Percentiles rank a stretch among this genome's conserved stretches.
These are phyloP conservation scores for Bemisia tabaci DNA, from an alignment of 1,140 invertebrate genomes.

Conservation along the genomic window DNA sequence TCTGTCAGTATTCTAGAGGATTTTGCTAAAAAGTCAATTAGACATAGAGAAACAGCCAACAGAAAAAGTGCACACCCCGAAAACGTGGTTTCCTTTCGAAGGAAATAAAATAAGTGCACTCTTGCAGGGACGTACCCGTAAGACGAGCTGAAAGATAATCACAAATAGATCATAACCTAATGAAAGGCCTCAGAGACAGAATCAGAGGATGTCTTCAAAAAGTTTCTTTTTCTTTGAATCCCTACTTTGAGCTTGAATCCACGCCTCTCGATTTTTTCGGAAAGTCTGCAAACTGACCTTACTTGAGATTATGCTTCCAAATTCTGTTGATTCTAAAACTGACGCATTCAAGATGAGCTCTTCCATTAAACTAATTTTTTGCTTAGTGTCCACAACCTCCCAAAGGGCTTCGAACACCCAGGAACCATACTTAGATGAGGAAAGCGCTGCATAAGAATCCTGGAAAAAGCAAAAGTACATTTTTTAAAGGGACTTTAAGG, in stretches of 20 bases:
- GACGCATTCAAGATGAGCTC: background rate
- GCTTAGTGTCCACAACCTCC: background rate
- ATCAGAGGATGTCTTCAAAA: background rate
- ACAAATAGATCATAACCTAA: no score
- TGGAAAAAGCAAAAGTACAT: no score
- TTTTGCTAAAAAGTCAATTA: no score
- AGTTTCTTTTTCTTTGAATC: background rate
- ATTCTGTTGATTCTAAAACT: background rate
- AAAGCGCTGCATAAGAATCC: background rate
- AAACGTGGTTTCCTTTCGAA: no score
- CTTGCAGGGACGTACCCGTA: no score
- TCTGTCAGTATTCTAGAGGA: no score
- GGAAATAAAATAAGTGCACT: no score
- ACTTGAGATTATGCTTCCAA: background rate
- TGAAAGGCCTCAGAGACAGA: no score
- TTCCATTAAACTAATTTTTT: background rate
- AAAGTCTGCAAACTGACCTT: background rate
- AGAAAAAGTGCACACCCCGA: no score
- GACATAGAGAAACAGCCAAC: no score
- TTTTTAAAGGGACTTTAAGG: no score
- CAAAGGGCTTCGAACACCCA: background rate
- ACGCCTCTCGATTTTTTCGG: background rate
- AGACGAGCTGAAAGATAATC: no score
- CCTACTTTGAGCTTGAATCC: background rate
- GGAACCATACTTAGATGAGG: background rate